Conservation (phyloP, 1,140 invertebrate species). For the Drosophila pallidifrons region DNA sequence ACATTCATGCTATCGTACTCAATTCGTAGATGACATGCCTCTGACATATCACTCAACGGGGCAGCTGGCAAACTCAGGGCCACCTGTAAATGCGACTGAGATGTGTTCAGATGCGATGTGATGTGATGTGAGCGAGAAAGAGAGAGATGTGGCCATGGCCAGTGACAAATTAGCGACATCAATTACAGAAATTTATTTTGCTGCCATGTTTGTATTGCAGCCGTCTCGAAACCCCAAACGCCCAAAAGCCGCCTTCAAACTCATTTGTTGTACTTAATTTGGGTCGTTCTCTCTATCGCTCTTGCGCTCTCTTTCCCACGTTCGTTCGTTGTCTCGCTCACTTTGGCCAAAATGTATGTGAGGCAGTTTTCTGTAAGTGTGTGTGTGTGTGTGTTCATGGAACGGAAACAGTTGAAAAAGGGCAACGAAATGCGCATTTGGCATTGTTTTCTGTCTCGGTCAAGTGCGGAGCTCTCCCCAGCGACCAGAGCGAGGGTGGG, state of each 20-base stretch:
- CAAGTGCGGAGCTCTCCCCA: constrained; percentile 36
- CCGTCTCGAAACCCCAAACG: constrained; percentile 39
- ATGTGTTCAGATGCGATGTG: constrained; percentile 30
- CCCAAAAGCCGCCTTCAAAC: constrained; percentile 54
- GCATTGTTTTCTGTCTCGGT: constrained; percentile 50
- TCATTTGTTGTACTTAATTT: constrained; percentile 83
- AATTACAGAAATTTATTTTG: constrained; percentile 82
- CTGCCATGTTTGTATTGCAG: constrained; percentile 64
- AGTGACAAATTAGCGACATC: constrained; percentile 82
- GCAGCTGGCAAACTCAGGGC: constrained; percentile 43
- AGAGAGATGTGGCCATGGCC: constrained; percentile 65
- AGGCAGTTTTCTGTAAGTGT: constrained; percentile 32
- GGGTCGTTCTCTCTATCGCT: constrained; percentile 25
- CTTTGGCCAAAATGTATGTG: not conserved
- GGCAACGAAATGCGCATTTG: constrained; percentile 65
- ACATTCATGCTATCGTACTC: too few relatives aligned
- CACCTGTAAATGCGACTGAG: constrained; percentile 75
- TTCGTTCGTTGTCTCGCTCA: not conserved
- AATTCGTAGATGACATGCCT: constrained; percentile 28
- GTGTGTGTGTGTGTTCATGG: constrained; percentile 45
- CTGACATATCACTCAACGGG: constrained; percentile 66
- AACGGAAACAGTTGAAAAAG: constrained; percentile 59
- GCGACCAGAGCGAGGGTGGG: not conserved
- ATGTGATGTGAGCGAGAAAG: not conserved
- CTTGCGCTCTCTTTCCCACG: not conserved